Evolutionary conservation across 2,888 invertebrate genomes (phyloP).

Genomic region (Cheilosia variabilis): DNA sequence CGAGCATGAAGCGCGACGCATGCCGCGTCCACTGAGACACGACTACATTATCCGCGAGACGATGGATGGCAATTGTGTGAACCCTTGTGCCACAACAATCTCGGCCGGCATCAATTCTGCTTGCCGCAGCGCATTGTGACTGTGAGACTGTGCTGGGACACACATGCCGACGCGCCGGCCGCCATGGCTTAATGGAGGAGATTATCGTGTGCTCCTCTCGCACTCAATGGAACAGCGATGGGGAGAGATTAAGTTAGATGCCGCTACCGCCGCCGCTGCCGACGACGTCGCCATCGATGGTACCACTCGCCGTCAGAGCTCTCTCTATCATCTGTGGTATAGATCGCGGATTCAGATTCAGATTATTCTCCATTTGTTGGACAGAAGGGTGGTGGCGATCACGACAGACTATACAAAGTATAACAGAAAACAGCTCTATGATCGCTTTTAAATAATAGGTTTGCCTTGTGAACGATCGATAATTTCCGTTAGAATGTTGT

Average conservation of each 20-base stretch:
- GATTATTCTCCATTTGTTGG: constrained; percentile 38
- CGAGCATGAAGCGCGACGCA: constrained; percentile 72
- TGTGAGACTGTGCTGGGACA: constrained; percentile 52
- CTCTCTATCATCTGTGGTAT: constrained; percentile 77
- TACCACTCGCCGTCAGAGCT: constrained; percentile 76
- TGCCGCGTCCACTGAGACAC: constrained; percentile 69
- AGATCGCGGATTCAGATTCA: constrained; percentile 74
- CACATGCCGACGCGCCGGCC: constrained; percentile 77
- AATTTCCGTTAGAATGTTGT: constrained; percentile 31
- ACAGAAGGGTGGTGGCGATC: constrained; percentile 50
- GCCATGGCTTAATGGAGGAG: constrained; percentile 70
- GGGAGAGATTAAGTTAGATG: constrained; percentile 50
- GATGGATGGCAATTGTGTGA: constrained; percentile 67
- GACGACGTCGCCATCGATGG: constrained; percentile 53
- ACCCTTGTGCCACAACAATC: constrained; percentile 72
- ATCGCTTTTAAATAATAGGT: constrained; percentile 17
- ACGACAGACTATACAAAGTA: constrained; percentile 78
- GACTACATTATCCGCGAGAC: constrained; percentile 66
- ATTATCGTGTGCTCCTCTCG: constrained; percentile 63
- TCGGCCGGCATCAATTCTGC: constrained; percentile 64
- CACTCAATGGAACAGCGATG: constrained; percentile 43
- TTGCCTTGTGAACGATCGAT: constrained; percentile 25
- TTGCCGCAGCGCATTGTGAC: constrained; percentile 18
- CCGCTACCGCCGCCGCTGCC: constrained; percentile 65
- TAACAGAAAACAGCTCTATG: constrained; percentile 55